Evolutionary conservation across 2,113 vertebrate genomes (phyloP).

Genomic region (Fregata magnificens): DNA sequence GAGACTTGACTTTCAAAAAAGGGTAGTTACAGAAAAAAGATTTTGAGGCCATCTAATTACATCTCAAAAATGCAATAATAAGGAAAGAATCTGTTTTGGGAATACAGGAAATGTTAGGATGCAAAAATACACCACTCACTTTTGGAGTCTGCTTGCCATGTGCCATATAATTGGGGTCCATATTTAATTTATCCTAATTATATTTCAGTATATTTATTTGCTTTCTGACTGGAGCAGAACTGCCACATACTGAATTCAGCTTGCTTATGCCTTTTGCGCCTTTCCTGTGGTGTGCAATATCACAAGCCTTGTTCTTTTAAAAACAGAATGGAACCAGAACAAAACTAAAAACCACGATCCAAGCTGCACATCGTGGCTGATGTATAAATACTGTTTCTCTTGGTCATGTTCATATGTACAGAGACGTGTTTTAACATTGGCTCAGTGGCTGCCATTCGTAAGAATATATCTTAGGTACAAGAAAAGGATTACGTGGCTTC

Average conservation of each 20-base stretch:
- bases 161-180: neutral
- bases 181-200: neutral
- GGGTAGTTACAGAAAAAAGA: neutral
- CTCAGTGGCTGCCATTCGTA: neutral
- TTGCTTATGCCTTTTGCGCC: neutral
- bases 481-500: neutral
- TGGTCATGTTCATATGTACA: neutral
- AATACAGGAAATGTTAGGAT: neutral
- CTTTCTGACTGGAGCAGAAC: neutral
- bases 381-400: neutral
- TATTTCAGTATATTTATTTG: neutral
- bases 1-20: neutral
- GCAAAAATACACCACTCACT: neutral
- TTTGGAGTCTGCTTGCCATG: neutral
- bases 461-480: neutral
- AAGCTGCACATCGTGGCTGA: neutral
- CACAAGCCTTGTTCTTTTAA: neutral
- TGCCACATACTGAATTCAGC: neutral
- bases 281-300: neutral
- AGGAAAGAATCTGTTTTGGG: neutral
- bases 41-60: conserved; percentile 3
- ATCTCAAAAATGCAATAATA: neutral
- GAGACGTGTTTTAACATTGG: neutral
- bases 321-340: neutral
- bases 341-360: neutral